phyloP scores from a whole-genome alignment of 2,888 invertebrate species.

The Calliphora vomitoria region DNA sequence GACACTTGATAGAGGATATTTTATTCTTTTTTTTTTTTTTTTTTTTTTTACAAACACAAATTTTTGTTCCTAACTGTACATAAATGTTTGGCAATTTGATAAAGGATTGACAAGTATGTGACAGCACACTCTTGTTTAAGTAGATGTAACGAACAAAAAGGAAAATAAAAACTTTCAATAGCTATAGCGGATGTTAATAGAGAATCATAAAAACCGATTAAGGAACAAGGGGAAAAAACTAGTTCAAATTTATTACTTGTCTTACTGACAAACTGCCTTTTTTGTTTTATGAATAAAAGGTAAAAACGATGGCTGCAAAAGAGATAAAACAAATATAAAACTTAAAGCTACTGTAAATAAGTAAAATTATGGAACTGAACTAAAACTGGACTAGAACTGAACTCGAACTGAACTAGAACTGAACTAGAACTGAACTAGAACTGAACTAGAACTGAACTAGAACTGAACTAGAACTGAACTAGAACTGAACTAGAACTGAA shows the following conservation, averaged over 20 bases:
- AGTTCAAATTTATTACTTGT: neutral
- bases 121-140: conserved; percentile 67
- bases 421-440: no score
- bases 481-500: no score
- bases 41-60: neutral
- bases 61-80: conserved; percentile 13
- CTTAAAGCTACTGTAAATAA: no score
- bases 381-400: no score
- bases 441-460: no score
- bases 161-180: conserved; percentile 26
- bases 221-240: neutral
- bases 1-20: conserved; percentile 32
- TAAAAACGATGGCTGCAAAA: no score
- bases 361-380: no score
- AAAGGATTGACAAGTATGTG: conserved; percentile 74
- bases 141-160: conserved; percentile 11
- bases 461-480: no score
- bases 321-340: no score
- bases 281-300: no score
- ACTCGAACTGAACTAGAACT: no score
- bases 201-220: conserved; percentile 48
- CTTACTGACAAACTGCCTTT: no score
- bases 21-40: neutral
- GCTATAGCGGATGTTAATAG: conserved; percentile 44
- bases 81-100: conserved; percentile 64